Percentiles rank a stretch among this genome's conserved stretches.
phyloP scores from a whole-genome alignment of 2,888 invertebrate genomes.

The Lysandra bellargus region DNA sequence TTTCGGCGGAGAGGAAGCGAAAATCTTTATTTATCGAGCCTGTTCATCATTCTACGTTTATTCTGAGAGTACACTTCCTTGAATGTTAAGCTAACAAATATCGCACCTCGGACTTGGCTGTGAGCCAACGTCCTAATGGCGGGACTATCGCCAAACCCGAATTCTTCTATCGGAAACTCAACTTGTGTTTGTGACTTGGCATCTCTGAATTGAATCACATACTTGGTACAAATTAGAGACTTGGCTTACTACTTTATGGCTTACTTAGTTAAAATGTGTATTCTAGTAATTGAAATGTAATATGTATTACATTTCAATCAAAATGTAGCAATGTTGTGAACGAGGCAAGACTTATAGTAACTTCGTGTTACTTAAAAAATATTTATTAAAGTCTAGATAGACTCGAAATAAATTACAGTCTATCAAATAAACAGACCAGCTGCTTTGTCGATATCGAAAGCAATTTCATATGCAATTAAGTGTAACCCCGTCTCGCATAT shows the following conservation, averaged over 20 bases:
- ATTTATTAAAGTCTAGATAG: no score
- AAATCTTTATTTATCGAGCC: slow-evolving; percentile 36
- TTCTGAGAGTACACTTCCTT: slow-evolving; percentile 76
- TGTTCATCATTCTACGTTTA: slow-evolving; percentile 63
- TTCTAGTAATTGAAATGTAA: no score
- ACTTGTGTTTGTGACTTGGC: slow-evolving; percentile 16
- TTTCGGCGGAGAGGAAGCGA: not conserved
- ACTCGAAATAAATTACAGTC: not conserved
- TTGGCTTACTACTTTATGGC: not conserved
- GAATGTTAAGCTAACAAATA: slow-evolving; percentile 76
- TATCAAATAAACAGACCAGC: slow-evolving; percentile 1
- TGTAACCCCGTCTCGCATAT: slow-evolving; percentile 5
- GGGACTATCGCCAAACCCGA: slow-evolving; percentile 29
- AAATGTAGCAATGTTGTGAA: no score
- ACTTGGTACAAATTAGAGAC: not conserved
- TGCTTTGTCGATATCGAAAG: not conserved
- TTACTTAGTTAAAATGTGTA: no score
- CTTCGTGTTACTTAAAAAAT: no score
- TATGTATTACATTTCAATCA: no score
- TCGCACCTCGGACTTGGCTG: slow-evolving; percentile 70
- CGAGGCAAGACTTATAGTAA: no score
- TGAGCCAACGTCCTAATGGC: slow-evolving; percentile 74
- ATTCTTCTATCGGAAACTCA: slow-evolving; percentile 13
- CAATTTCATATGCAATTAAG: slow-evolving; percentile 16
- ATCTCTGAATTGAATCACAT: not conserved